Percentiles rank a stretch among this genome's conserved stretches.
Conservation (phyloP, 2,113 vertebrate genomes). For the Sterrhoptilus dennistouni region DNA sequence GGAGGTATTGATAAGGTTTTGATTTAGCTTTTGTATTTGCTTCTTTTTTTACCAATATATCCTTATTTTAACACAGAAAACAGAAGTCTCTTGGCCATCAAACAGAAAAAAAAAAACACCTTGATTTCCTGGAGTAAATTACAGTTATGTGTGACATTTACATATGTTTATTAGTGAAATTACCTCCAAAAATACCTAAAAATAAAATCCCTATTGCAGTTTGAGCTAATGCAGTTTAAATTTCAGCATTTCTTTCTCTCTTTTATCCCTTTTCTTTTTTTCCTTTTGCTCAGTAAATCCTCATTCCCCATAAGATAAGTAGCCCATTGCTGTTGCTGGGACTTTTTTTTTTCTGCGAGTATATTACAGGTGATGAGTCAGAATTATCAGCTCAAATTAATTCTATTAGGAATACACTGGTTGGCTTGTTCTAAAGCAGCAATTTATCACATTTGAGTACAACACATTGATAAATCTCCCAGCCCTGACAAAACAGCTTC, state of each 20-base stretch:
- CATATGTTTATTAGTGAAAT: not conserved
- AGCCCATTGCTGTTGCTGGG: not conserved
- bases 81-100: not conserved
- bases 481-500: not conserved
- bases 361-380: not conserved
- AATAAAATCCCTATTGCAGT: not conserved
- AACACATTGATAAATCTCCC: not conserved
- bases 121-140: not conserved
- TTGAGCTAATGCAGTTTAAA: not conserved
- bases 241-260: not conserved
- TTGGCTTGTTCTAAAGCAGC: not conserved
- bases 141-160: not conserved
- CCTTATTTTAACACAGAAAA: not conserved
- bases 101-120: not conserved
- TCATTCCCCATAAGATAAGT: not conserved
- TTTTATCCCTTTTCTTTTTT: not conserved
- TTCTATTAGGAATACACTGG: not conserved
- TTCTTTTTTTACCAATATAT: not conserved
- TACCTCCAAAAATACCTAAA: not conserved
- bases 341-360: not conserved
- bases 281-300: not conserved
- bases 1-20: not conserved
- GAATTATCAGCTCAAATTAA: constrained; percentile 28
- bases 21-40: not conserved
- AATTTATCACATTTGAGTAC: not conserved